These are phyloP conservation scores for Prorops nasuta DNA, from an alignment of 1,140 invertebrate species.

Conservation along the genomic window DNA sequence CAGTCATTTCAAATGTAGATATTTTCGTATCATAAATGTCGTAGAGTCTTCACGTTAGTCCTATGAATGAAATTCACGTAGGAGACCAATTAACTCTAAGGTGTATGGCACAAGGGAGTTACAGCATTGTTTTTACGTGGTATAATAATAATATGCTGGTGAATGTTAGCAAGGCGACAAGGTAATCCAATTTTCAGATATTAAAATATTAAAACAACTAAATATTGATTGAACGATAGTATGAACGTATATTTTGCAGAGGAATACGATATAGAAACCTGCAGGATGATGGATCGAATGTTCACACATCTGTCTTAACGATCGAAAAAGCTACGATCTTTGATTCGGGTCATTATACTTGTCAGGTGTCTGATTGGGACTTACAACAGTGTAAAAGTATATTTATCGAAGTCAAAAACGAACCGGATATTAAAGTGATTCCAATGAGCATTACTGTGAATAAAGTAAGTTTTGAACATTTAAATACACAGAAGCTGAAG, in stretches of 20 bases:
- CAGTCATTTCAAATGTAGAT: background rate
- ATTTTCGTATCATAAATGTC: background rate
- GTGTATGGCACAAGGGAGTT: constrained; percentile 73
- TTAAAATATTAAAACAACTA: background rate
- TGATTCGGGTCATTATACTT: constrained; percentile 73
- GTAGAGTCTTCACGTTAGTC: constrained; percentile 49
- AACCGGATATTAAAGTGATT: constrained; percentile 68
- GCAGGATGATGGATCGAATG: constrained; percentile 64
- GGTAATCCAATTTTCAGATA: constrained; percentile 53
- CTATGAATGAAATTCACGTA: constrained; percentile 61
- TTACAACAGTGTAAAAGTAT: constrained; percentile 71
- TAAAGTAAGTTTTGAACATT: constrained; percentile 60
- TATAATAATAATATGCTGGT: constrained; percentile 76
- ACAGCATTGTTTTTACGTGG: constrained; percentile 73
- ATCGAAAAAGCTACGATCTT: constrained; percentile 65
- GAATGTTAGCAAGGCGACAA: constrained; percentile 69
- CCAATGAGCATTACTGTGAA: constrained; percentile 73
- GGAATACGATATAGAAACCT: constrained; percentile 50
- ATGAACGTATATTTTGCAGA: constrained; percentile 27
- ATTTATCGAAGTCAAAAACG: constrained; percentile 64
- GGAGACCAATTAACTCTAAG: constrained; percentile 74
- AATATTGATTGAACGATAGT: too few species aligned
- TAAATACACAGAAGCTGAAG: too few species aligned
- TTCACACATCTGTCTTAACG: constrained; percentile 68
- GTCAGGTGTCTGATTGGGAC: constrained; percentile 71